Evolutionary conservation across 2,888 invertebrate species (phyloP), one percentile per base, ranked within the genome.

Genomic region (Saturnia japonica): DNA sequence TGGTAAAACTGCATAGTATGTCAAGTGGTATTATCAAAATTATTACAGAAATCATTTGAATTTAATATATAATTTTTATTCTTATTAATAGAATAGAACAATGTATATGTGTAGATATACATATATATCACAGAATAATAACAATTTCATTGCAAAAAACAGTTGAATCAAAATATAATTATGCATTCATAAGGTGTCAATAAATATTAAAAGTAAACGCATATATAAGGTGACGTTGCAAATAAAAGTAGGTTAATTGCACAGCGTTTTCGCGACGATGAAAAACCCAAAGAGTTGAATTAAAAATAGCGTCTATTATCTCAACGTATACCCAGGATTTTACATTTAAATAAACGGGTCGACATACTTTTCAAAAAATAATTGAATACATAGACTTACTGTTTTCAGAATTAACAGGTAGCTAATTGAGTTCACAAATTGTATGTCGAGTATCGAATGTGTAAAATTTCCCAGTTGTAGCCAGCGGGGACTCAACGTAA

Each of bases 401-500:
- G 74, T 74, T 75, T 74, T 75, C 73, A 73, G 22, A 64, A 54
- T 19, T 67, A 72, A 66, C 60, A 70, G 64, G 71, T 74, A 76
- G 19, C 72, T 78, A 78, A 78, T 77, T 77, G 77, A 78, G 75
- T 78, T 75, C 72, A 74, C 75, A 76, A 74, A 74, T 69, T 74
- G 68, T 67, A 70, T 68, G 72, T 77, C 72, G 72, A 73, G 70
- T 72, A 72, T 71, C 43, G 47, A 47, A 68, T 64, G 68, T 73
- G 75, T 74, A 84, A 81, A 85, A 80, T 82, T 82, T 80, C 78
- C 74, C 78, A 78, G 82, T 81, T 76, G 75, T 76, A 74, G 79
- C 77, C 78, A 82, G 81, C 79, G 79, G 79, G 82, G 80, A 79
- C 80, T 80, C 78, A 80, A 82, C 81, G 87, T 90, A 91, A 91